A percentile compares a stretch with the other conserved stretches of the same genome.
Conservation (phyloP, 2,797 vertebrate genomes). For the Sparidentex hasta region DNA sequence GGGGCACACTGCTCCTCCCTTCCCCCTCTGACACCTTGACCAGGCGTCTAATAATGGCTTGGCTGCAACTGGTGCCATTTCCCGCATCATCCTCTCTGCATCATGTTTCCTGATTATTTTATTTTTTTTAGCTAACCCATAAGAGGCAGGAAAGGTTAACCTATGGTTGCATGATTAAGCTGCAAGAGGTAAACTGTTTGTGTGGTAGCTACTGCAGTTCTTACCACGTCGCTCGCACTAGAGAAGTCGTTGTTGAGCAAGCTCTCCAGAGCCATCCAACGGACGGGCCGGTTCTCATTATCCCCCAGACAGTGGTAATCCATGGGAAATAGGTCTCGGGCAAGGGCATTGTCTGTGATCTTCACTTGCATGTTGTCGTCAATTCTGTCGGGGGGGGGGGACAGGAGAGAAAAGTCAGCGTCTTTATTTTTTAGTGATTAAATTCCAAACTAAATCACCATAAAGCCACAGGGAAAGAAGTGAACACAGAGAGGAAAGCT, state of each 20-base stretch:
- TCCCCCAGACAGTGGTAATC: slow-evolving; percentile 99
- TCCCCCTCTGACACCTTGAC: slow-evolving; percentile 54
- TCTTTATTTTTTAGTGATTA: slow-evolving; percentile 18
- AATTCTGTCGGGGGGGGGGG: slow-evolving; percentile 84
- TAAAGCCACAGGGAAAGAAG: neutral
- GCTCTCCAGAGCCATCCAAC: slow-evolving; percentile 99
- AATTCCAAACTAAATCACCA: slow-evolving; percentile 33
- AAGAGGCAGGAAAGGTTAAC: slow-evolving; percentile 10
- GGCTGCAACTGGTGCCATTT: slow-evolving; percentile 45
- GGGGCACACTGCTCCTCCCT: slow-evolving; percentile 36
- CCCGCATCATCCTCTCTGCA: slow-evolving; percentile 28
- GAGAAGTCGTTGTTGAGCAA: slow-evolving; percentile 98
- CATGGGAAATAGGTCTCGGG: slow-evolving; percentile 98
- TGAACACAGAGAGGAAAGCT: slow-evolving; percentile 5
- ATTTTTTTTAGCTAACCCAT: neutral
- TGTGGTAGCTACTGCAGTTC: slow-evolving; percentile 47
- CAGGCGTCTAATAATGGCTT: slow-evolving; percentile 30
- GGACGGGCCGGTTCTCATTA: slow-evolving; percentile 97
- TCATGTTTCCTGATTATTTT: neutral
- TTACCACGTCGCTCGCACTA: slow-evolving; percentile 98
- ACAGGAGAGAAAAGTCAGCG: neutral
- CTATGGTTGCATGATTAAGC: neutral
- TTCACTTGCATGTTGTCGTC: slow-evolving; percentile 99
- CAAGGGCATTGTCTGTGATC: slow-evolving; percentile 97
- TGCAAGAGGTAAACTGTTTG: neutral